Evolutionary conservation across 2,888 invertebrate species (phyloP).

Genomic region (Alcis repandata): DNA sequence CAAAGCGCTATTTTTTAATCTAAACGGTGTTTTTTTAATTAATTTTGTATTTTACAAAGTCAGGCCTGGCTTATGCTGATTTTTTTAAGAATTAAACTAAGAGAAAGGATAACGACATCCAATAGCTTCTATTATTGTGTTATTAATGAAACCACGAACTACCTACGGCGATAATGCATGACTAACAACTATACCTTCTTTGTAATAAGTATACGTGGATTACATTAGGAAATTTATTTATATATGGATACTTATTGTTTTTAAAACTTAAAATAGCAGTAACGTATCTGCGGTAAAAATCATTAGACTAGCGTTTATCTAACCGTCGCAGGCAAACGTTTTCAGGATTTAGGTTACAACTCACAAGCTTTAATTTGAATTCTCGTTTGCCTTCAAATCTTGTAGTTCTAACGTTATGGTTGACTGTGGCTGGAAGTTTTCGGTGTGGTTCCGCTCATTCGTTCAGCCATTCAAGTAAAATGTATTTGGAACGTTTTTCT

Average conservation of each 20-base stretch:
- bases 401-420: conserved; percentile 16
- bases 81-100: no score
- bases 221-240: no score
- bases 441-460: no score
- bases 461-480: background rate
- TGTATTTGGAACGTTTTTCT: background rate
- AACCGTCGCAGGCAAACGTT: conserved; percentile 41
- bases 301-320: conserved; percentile 39
- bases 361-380: conserved; percentile 43
- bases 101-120: no score
- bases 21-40: no score
- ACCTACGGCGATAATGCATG: no score
- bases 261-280: background rate
- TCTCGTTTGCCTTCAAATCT: conserved; percentile 19
- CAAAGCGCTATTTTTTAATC: background rate
- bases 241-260: background rate
- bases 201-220: no score
- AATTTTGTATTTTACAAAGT: no score
- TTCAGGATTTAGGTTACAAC: conserved; percentile 45
- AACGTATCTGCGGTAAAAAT: background rate
- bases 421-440: background rate
- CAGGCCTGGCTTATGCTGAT: no score
- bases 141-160: no score
- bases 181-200: no score
- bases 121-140: no score